Conservation (phyloP, 2,888 invertebrate species). For the Encarsia formosa region DNA sequence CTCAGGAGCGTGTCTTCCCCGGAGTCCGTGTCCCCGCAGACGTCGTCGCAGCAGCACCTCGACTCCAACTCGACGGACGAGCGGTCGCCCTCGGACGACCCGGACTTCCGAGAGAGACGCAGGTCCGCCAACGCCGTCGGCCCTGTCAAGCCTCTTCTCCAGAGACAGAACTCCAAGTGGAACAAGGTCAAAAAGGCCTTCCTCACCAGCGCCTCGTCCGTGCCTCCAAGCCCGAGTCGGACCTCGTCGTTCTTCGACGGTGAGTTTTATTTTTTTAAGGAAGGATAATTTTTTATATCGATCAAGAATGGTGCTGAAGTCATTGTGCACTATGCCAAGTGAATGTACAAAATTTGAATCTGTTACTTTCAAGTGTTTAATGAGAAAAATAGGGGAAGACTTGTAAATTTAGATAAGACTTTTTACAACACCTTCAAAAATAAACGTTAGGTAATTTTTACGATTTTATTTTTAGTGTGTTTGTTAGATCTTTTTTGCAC, state of each 20-base stretch:
- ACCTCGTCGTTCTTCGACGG: conserved; percentile 56
- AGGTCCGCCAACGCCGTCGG: background rate
- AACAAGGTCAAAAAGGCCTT: conserved; percentile 70
- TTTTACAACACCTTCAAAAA: no score
- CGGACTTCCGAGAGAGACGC: conserved; percentile 14
- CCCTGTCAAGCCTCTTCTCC: conserved; percentile 33
- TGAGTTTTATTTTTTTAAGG: no score
- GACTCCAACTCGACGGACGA: conserved; percentile 31
- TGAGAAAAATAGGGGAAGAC: no score
- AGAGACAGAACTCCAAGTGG: conserved; percentile 66
- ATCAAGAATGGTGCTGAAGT: no score
- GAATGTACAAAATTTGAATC: no score
- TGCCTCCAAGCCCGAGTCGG: conserved; percentile 67
- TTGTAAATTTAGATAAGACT: no score
- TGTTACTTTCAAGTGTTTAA: no score
- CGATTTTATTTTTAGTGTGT: no score
- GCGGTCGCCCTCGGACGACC: conserved; percentile 30
- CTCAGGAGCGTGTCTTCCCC: conserved; percentile 46
- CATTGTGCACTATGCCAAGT: no score
- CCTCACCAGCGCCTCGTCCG: conserved; percentile 58
- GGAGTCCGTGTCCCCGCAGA: conserved; percentile 42
- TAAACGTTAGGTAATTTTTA: no score
- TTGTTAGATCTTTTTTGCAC: no score
- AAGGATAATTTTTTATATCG: no score
- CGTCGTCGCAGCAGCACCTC: conserved; percentile 13